Evolutionary conservation across 2,888 invertebrate species (phyloP).

Genomic region (Pherbina coryleti): DNA sequence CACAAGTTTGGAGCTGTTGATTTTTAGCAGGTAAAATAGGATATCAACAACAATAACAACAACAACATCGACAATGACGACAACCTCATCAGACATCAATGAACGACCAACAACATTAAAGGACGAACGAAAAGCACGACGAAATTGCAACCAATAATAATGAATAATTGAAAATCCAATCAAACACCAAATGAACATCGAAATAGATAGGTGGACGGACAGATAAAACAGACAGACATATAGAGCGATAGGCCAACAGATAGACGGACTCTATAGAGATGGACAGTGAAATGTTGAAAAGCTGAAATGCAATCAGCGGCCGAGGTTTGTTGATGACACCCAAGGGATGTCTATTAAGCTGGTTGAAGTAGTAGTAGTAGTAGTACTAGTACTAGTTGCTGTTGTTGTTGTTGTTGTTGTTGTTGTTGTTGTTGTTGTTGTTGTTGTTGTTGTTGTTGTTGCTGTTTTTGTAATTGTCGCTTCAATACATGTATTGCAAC

Average conservation of each 20-base stretch:
- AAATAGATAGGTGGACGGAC: slow-evolving; percentile 37
- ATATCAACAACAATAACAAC: slow-evolving; percentile 36
- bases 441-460: slow-evolving; percentile 45
- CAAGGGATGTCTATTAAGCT: slow-evolving; percentile 44
- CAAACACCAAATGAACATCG: slow-evolving; percentile 66
- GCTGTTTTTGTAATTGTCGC: slow-evolving; percentile 30
- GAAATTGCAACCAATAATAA: slow-evolving; percentile 69
- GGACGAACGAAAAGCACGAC: slow-evolving; percentile 42
- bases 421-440: slow-evolving; percentile 21
- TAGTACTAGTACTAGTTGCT: background rate
- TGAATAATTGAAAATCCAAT: slow-evolving; percentile 70
- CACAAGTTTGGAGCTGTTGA: background rate
- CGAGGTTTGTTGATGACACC: slow-evolving; percentile 57
- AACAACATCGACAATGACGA: background rate
- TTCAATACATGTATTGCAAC: slow-evolving; percentile 51
- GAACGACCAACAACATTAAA: slow-evolving; percentile 27
- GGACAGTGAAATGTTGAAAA: background rate
- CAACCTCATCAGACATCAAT: background rate
- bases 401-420: slow-evolving; percentile 45
- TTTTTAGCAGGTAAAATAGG: slow-evolving; percentile 47
- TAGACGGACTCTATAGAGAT: background rate
- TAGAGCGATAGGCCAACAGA: slow-evolving; percentile 31
- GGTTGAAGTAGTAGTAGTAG: too few species aligned
- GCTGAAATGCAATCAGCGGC: slow-evolving; percentile 50
- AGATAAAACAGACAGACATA: slow-evolving; percentile 31